Evolutionary conservation across 1,140 invertebrate species (phyloP).

Genomic region (Popillia japonica): DNA sequence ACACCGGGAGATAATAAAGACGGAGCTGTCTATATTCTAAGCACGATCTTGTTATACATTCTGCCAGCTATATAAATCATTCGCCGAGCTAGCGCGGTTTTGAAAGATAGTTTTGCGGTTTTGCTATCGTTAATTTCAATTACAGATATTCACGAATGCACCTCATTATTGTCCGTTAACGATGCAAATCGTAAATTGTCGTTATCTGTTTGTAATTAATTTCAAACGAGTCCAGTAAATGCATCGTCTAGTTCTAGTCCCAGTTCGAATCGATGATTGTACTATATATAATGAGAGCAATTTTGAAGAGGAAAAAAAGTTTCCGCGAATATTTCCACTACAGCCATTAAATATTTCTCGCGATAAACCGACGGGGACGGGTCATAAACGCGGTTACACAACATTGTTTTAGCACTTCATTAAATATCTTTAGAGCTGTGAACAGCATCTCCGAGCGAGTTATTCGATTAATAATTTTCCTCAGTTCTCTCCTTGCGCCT

Average conservation of each 20-base stretch:
- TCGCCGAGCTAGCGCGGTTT: not conserved
- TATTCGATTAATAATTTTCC: slow-evolving; percentile 30
- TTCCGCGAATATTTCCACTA: too few species aligned
- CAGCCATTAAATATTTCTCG: not conserved
- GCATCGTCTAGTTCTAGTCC: too few species aligned
- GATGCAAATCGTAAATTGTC: slow-evolving; percentile 10
- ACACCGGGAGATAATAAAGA: not conserved
- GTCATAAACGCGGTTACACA: not conserved
- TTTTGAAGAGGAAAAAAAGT: not conserved
- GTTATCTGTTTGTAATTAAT: not conserved
- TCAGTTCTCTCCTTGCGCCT: not conserved
- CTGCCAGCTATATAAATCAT: not conserved
- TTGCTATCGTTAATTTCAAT: slow-evolving; percentile 1
- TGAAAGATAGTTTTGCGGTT: not conserved
- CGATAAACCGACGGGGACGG: not conserved
- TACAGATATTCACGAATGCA: not conserved
- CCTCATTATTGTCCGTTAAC: not conserved
- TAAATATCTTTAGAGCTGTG: not conserved
- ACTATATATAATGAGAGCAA: not conserved
- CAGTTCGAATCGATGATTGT: too few species aligned
- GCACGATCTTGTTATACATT: slow-evolving; percentile 14
- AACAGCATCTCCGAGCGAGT: not conserved
- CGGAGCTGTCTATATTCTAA: not conserved
- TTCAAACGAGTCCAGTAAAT: too few species aligned
- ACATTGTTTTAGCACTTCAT: slow-evolving; percentile 31